phyloP scores from a whole-genome alignment of 1,140 invertebrate genomes.

The Bombus sylvicola region DNA sequence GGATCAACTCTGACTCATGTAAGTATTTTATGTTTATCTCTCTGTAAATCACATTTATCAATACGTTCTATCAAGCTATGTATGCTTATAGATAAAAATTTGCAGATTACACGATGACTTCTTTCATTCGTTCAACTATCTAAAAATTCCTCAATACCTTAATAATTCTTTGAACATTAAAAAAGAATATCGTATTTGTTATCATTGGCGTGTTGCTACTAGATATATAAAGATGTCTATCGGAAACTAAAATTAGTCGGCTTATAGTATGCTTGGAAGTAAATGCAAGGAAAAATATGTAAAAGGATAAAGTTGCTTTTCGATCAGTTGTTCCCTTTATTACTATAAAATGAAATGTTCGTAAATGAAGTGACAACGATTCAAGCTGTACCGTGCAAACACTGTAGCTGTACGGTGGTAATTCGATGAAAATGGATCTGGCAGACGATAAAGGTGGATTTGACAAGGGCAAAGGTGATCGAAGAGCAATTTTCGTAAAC shows the following conservation, averaged over 20 bases:
- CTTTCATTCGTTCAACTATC: background rate
- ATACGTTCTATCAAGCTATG: background rate
- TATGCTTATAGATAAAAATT: background rate
- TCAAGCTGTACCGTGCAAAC: background rate
- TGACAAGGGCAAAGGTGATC: background rate
- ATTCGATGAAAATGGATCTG: conserved; percentile 2
- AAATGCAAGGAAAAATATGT: too few relatives aligned
- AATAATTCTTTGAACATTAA: too few relatives aligned
- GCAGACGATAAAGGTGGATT: background rate
- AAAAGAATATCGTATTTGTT: too few relatives aligned
- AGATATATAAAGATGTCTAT: too few relatives aligned
- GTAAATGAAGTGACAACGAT: background rate
- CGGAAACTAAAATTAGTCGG: too few relatives aligned
- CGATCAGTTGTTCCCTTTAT: background rate
- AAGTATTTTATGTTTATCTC: too few relatives aligned
- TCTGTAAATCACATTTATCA: background rate
- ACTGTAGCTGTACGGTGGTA: background rate
- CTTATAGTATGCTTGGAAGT: too few relatives aligned
- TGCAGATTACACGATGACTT: background rate
- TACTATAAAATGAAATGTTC: background rate
- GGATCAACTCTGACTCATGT: background rate
- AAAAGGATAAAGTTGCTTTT: background rate
- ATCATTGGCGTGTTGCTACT: too few relatives aligned
- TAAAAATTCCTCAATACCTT: too few relatives aligned
- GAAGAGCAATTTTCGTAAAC: conserved; percentile 2